Conservation (phyloP, 2,797 vertebrate species). For the Coluber constrictor region DNA sequence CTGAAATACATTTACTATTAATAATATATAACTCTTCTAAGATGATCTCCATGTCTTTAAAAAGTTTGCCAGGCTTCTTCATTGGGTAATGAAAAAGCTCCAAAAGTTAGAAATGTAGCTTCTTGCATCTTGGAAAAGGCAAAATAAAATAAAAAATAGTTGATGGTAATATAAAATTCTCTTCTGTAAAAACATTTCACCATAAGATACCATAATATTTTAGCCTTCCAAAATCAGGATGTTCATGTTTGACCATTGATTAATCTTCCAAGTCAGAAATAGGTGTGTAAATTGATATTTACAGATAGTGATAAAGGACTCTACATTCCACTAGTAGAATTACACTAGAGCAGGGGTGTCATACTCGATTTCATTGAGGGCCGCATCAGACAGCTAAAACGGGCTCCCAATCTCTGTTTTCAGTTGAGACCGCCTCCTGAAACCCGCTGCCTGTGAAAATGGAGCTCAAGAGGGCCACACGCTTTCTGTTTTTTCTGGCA, state of each 20-base stretch:
- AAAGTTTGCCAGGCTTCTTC: background rate
- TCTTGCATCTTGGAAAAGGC: background rate
- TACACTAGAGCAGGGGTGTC: background rate
- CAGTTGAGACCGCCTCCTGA: too few relatives aligned
- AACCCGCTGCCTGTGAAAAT: too few relatives aligned
- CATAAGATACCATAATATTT: background rate
- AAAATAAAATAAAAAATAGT: background rate
- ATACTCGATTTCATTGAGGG: too few relatives aligned
- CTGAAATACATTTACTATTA: background rate
- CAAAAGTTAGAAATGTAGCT: background rate
- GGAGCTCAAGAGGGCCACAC: too few relatives aligned
- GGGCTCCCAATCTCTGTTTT: too few relatives aligned
- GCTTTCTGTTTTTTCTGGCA: too few relatives aligned
- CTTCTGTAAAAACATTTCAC: background rate
- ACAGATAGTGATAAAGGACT: constrained; percentile 31
- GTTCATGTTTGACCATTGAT: background rate
- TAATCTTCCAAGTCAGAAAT: background rate
- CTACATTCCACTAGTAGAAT: background rate
- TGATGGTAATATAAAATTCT: background rate
- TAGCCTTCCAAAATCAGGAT: background rate
- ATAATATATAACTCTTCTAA: background rate
- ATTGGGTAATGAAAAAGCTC: background rate
- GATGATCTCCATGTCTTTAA: background rate
- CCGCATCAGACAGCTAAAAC: too few relatives aligned
- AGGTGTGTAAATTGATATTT: background rate